Base-by-base conservation (phyloP, 2,113 vertebrate species). In the Passer montanus region DNA sequence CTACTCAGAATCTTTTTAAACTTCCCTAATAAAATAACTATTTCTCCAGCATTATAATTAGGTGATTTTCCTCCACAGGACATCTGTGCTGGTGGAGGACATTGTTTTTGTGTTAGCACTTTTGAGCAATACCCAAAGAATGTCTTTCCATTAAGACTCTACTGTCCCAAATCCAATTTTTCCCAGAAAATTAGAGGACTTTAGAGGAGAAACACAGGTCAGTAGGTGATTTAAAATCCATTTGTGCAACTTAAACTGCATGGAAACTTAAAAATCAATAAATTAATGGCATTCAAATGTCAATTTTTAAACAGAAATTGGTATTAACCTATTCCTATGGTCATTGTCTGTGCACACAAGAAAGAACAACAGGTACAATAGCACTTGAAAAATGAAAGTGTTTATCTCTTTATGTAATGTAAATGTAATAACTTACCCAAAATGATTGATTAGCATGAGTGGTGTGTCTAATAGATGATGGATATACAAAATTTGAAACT, bases 361-460 rank as follows among this genome's bases (percentile, higher is more conserved):
- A 52, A 80, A 69, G 47, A 35, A 63, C 59, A 89, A 37, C 11
- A 74, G 27, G 47, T 78, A 77, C 41, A 70, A 46, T 59, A 84
- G 21, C 27, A 33, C 26, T 52, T 86, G 55, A 94, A 94, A 56
- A 94, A 92, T 88, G n/a, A 17, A 90, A 90, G 33, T 55, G 33
- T 90, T 87, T 95, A 70, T 93, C 17, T 77, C 56, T 84, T 68
- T 52, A 33, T 64, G 50, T 37, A 86, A 86, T 69, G 41, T 39
- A 93, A 93, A 94, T 93, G 39, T 43, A 91, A 87, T 87, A 70
- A 75, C 75, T 96, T 92, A 59, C 33, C 68, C 39, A 17, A 75
- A 82, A 81, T 93, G 87, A 94, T 90, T 89, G 93, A 96, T 95
- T 81, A 95, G 68, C 44, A 44, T 2, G 20, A 78, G 76, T 90